Conservation (phyloP, 1,140 invertebrate genomes). For the Leguminivora glycinivorella region DNA sequence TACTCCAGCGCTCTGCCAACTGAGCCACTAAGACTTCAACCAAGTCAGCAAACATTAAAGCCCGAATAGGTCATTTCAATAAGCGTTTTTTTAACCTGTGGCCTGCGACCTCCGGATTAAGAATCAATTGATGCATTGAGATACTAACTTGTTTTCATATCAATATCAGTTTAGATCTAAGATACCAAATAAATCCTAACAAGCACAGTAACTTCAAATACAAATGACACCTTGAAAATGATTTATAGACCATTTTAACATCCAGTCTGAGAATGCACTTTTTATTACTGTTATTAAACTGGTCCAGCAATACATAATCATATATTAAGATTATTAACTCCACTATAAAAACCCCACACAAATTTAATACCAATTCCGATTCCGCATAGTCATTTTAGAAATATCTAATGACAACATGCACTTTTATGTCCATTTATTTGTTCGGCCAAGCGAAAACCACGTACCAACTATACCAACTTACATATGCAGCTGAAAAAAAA, state of each 20-base stretch:
- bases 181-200: too few relatives aligned
- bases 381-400: constrained; percentile 3
- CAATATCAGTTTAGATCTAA: too few relatives aligned
- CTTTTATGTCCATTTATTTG: not conserved
- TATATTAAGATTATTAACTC: not conserved
- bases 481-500: not conserved
- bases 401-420: constrained; percentile 8
- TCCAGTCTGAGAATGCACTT: not conserved
- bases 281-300: not conserved
- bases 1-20: too few relatives aligned
- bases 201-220: too few relatives aligned
- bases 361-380: not conserved
- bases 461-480: constrained; percentile 17
- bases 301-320: not conserved
- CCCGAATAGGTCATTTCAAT: too few relatives aligned
- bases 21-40: too few relatives aligned
- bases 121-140: too few relatives aligned
- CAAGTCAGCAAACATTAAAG: too few relatives aligned
- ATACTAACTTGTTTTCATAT: too few relatives aligned
- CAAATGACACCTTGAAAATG: not conserved
- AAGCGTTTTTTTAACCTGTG: too few relatives aligned
- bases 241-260: not conserved
- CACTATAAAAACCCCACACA: not conserved
- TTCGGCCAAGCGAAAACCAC: constrained; percentile 18
- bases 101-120: too few relatives aligned